These are phyloP conservation scores for Eulemur rubriventer DNA, from an alignment of 2,797 vertebrate genomes.

Conservation along the genomic window DNA sequence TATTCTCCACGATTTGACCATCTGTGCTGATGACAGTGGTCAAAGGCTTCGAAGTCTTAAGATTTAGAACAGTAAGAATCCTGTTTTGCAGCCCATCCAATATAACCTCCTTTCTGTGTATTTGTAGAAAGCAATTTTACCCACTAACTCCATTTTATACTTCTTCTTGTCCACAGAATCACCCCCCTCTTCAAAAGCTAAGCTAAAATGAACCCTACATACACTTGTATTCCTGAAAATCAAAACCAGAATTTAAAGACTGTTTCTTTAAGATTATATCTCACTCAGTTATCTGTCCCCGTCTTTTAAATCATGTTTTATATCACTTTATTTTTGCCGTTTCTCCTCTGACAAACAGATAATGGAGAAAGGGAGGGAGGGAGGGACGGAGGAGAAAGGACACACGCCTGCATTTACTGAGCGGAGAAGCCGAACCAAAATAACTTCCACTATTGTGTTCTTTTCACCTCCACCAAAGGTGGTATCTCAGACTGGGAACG, in stretches of 20 bases:
- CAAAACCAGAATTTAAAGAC: neutral
- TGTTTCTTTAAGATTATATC: neutral
- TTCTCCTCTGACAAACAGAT: constrained; percentile 35
- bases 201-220: neutral
- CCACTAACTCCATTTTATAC: neutral
- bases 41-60: neutral
- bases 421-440: constrained; percentile 29
- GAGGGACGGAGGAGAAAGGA: neutral
- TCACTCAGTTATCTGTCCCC: neutral
- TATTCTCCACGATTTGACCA: neutral
- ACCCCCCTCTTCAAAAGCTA: neutral
- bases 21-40: neutral
- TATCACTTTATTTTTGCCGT: neutral
- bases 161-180: neutral
- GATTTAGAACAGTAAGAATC: neutral
- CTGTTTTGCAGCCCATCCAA: neutral
- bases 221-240: neutral
- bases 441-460: constrained; percentile 10
- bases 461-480: neutral
- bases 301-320: neutral
- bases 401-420: neutral
- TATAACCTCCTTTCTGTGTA: neutral
- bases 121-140: constrained; percentile 18
- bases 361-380: neutral
- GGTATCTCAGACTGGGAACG: neutral